Conservation (phyloP, 2,113 vertebrate genomes). For the Gobiocypris rarus region DNA sequence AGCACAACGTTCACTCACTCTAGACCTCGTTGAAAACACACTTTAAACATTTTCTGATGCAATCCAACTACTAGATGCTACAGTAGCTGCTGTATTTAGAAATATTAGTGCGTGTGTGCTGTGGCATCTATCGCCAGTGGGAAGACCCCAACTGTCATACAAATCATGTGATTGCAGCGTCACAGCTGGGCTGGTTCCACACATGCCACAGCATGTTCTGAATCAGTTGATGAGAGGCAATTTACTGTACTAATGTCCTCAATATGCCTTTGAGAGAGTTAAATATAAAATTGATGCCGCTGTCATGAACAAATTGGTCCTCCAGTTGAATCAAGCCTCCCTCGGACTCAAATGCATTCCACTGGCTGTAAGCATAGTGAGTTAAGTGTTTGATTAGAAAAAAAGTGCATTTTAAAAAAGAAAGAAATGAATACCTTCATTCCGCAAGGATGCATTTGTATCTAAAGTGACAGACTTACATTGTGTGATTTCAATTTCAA, state of each 20-base stretch:
- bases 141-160: not conserved
- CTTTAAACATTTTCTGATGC: not conserved
- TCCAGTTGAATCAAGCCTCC: not conserved
- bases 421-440: not conserved
- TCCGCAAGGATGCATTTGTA: not conserved
- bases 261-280: constrained; percentile 26
- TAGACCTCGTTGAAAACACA: not conserved
- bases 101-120: not conserved
- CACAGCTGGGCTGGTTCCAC: constrained; percentile 23
- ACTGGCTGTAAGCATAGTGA: not conserved
- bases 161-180: not conserved
- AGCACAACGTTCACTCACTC: not conserved
- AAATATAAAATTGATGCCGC: constrained; percentile 2
- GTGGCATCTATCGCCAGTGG: not conserved
- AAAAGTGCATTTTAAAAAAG: too few species aligned
- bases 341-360: not conserved
- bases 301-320: constrained; percentile 1
- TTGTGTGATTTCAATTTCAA: not conserved
- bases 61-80: not conserved
- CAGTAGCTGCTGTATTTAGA: constrained; percentile 6
- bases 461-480: not conserved
- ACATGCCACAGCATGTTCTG: constrained; percentile 22
- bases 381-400: not conserved
- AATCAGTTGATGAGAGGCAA: constrained; percentile 29
- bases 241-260: constrained; percentile 22